phyloP scores from a whole-genome alignment of 2,888 invertebrate genomes.

The Andrena hattorfiana region DNA sequence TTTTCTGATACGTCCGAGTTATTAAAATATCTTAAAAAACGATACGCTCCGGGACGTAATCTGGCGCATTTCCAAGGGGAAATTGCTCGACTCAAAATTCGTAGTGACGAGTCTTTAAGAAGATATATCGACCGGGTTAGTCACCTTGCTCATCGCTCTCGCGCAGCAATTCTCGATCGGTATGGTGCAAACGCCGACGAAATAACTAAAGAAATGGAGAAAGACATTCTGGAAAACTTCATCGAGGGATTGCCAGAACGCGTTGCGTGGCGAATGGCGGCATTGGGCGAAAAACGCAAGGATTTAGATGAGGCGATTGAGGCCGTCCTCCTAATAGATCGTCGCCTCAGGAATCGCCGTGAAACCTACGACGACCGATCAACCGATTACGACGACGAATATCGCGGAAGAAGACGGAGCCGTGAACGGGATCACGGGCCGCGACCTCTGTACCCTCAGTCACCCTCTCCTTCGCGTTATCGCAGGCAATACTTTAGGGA shows the following conservation, averaged over 20 bases:
- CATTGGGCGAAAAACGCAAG: not conserved
- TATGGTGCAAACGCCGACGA: not conserved
- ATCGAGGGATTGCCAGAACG: not conserved
- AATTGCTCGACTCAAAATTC: not conserved
- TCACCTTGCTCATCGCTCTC: no score
- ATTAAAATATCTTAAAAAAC: not conserved
- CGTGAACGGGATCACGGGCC: no score
- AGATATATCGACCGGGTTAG: no score
- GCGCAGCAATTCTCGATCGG: not conserved
- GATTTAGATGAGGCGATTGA: not conserved
- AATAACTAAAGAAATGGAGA: not conserved
- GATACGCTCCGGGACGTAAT: not conserved
- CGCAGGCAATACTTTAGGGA: not conserved
- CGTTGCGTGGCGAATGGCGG: not conserved
- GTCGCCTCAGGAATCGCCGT: not conserved
- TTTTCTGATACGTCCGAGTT: not conserved
- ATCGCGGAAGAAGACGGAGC: not conserved
- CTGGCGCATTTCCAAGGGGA: not conserved
- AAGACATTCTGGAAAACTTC: not conserved
- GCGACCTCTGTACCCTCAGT: not conserved
- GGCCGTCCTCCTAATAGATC: not conserved
- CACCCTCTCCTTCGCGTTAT: not conserved
- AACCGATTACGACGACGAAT: not conserved
- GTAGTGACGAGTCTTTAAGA: not conserved
- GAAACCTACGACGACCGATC: not conserved